Percentiles rank a stretch among this genome's conserved stretches.
phyloP scores from a whole-genome alignment of 1,140 invertebrate species.

The Sesamia nonagrioides region DNA sequence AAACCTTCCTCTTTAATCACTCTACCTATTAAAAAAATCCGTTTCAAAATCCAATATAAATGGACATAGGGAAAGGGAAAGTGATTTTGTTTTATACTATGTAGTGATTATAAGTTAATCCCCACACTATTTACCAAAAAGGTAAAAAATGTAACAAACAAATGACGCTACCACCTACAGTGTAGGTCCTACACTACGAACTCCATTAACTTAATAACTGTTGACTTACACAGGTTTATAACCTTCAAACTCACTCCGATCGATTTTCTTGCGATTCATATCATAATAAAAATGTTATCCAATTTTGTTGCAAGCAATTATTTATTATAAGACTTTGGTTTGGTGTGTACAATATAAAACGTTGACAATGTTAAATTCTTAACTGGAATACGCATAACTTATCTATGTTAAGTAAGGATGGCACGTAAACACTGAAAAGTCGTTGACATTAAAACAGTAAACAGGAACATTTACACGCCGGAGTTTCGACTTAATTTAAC shows the following conservation, averaged over 20 bases:
- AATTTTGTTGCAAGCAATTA: conserved; percentile 19
- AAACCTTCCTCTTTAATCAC: too few species aligned
- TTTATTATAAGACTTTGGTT: conserved; percentile 19
- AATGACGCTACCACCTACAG: neutral
- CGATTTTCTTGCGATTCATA: neutral
- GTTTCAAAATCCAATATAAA: too few species aligned
- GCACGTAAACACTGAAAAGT: neutral
- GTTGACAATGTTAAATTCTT: neutral
- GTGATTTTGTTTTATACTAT: too few species aligned
- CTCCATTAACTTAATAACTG: neutral
- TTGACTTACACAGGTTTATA: neutral
- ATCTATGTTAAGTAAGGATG: conserved; percentile 11
- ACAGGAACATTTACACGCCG: too few species aligned
- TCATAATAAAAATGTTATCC: neutral
- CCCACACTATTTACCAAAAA: neutral
- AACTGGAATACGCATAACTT: neutral
- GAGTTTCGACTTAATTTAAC: too few species aligned
- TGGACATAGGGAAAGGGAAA: too few species aligned
- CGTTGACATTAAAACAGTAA: neutral
- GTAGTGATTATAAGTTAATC: too few species aligned
- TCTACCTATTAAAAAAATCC: too few species aligned
- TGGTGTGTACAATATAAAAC: conserved; percentile 24
- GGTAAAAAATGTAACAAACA: neutral
- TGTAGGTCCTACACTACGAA: neutral
- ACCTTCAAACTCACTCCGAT: conserved; percentile 5